Evolutionary conservation across 1,140 invertebrate genomes (phyloP), one percentile per base, ranked within the genome.

Genomic region (Eupeodes corollae): DNA sequence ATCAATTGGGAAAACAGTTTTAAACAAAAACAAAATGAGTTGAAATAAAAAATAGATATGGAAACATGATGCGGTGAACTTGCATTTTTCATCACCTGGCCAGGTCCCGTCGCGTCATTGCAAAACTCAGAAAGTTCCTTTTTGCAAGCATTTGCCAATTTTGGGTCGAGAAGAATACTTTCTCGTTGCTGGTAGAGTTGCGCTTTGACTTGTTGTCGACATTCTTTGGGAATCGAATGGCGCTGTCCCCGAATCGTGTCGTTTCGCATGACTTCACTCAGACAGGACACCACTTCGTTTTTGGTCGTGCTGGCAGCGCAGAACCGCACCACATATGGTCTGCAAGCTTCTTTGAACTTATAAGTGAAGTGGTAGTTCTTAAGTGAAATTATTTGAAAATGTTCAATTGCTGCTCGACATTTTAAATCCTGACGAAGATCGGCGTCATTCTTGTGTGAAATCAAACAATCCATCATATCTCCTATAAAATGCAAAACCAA

Each of bases 301-400:
- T 91, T 94, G n/a, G 75, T 83, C 67, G 81, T 88, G 41, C 76
- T 80, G 51, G 74, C 72, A 8, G 77, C 75, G 70, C 94, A 98
- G 67, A 83, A 84, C 53, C 81, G 74, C 41, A 82, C 73, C 1
- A 95, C 92, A 70, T 88, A 82, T 10, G 77, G 75, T 56, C 86
- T 83, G 59, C 95, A 99, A 1, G 91, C 86, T 62, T 92, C 82
- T 71, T 96, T 96, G 67, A 99, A 98, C 66, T 92, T 93, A 56
- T 85, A 88, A 16, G 85, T 92, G 67, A 98, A 98, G 59, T 83
- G 83, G 66, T 92, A 96, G 72, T 94, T 90, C 68, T 96, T 92
- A 48, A 98, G 69, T 8, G 89, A 86, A 42, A 96, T 87, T 38
- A 95, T 72, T 71, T 92, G 88, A 61, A 88, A 85, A 74, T 98